These are phyloP conservation scores for Ctenopoma multispine DNA, from an alignment of 2,797 vertebrate genomes.

Conservation along the genomic window DNA sequence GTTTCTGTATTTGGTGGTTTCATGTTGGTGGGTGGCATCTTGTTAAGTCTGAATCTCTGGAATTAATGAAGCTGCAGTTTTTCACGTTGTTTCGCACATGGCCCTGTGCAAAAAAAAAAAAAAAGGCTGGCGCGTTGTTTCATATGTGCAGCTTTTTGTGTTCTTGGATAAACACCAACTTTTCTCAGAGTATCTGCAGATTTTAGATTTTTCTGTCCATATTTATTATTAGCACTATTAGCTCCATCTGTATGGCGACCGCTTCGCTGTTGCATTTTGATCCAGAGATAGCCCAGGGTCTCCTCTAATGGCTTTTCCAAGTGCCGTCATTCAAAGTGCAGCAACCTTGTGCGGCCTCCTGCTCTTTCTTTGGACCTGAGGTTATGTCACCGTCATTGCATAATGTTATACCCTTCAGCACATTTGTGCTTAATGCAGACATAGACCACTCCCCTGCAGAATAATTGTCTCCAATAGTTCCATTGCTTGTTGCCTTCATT, in stretches of 20 bases:
- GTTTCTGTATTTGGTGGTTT: too few relatives aligned
- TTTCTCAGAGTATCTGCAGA: not conserved
- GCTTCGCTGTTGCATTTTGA: slow-evolving; percentile 6
- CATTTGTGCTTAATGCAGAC: slow-evolving; percentile 17
- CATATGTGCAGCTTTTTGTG: not conserved
- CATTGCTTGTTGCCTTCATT: slow-evolving; percentile 22
- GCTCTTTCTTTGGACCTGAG: not conserved
- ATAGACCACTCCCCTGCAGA: slow-evolving; percentile 14
- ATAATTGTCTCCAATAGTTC: slow-evolving; percentile 28
- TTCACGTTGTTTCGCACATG: too few relatives aligned
- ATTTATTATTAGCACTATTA: not conserved
- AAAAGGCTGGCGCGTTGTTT: too few relatives aligned
- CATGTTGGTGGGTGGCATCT: too few relatives aligned
- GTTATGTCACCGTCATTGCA: slow-evolving; percentile 1
- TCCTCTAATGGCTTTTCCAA: slow-evolving; percentile 33
- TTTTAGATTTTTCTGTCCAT: not conserved
- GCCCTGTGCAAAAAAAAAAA: too few relatives aligned
- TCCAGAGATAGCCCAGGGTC: slow-evolving; percentile 28
- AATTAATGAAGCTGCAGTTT: too few relatives aligned
- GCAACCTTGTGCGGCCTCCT: slow-evolving; percentile 12
- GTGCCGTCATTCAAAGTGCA: slow-evolving; percentile 12
- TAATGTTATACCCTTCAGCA: slow-evolving; percentile 10
- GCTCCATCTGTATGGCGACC: not conserved
- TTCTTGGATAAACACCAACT: not conserved
- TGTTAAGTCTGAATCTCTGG: too few relatives aligned